Percentiles rank a stretch among this genome's conserved stretches.
These are phyloP conservation scores for Brevipalpus yothersi DNA, from an alignment of 1,140 invertebrate genomes.

Conservation along the genomic window DNA sequence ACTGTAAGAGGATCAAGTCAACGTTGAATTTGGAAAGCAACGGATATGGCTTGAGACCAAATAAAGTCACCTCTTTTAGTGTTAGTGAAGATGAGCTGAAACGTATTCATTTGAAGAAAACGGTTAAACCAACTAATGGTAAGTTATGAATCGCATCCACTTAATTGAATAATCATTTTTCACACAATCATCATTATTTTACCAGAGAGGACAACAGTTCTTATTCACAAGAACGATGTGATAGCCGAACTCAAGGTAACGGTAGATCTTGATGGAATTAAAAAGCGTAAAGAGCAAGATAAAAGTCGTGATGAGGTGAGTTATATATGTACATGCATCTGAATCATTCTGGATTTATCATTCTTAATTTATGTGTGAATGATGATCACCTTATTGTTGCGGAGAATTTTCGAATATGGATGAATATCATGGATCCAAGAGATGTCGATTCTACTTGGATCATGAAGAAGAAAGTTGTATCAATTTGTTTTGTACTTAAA, in stretches of 20 bases:
- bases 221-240: conserved; percentile 40
- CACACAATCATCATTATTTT: background rate
- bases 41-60: no score
- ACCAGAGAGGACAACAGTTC: background rate
- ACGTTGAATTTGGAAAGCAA: no score
- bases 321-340: background rate
- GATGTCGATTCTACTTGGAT: no score
- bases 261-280: conserved; percentile 64
- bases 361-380: no score
- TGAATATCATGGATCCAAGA: no score
- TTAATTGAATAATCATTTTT: background rate
- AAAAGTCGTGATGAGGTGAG: conserved; percentile 36
- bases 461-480: no score
- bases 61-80: conserved; percentile 19
- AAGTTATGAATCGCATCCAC: background rate
- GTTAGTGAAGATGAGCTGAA: conserved; percentile 63
- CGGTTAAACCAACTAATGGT: conserved; percentile 20
- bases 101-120: conserved; percentile 48
- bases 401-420: no score
- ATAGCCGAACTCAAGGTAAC: conserved; percentile 71
- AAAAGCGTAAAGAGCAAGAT: conserved; percentile 63
- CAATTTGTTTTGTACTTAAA: no score
- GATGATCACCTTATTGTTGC: no score
- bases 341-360: background rate
- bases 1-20: no score